phyloP scores from a whole-genome alignment of 1,140 invertebrate genomes.

The Drosophila aff. region DNA sequence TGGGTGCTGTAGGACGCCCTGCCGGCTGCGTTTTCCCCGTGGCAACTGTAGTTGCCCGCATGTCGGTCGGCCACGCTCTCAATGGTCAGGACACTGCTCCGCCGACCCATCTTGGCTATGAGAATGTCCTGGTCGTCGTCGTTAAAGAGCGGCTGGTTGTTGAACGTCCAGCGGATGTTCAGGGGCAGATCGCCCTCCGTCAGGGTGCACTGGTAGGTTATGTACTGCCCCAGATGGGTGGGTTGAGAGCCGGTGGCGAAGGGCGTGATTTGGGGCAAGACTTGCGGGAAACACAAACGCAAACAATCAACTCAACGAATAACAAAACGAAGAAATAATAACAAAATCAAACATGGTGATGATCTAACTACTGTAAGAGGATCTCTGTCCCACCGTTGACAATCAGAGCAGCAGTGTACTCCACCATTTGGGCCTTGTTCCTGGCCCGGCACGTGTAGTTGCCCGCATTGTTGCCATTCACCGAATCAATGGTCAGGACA shows the following conservation, averaged over 20 bases:
- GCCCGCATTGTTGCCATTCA: slow-evolving; percentile 90
- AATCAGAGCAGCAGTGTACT: slow-evolving; percentile 89
- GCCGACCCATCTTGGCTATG: slow-evolving; percentile 85
- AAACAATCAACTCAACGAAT: slow-evolving; percentile 7
- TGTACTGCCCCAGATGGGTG: slow-evolving; percentile 88
- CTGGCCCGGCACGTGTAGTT: slow-evolving; percentile 92
- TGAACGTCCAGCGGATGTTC: slow-evolving; percentile 92
- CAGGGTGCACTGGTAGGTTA: slow-evolving; percentile 87
- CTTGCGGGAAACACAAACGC: slow-evolving; percentile 77
- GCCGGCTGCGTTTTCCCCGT: slow-evolving; percentile 91
- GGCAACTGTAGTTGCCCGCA: slow-evolving; percentile 89
- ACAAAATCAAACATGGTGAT: background rate
- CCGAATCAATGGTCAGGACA: slow-evolving; percentile 91
- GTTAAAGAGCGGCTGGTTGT: slow-evolving; percentile 86
- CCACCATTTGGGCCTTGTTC: slow-evolving; percentile 90
- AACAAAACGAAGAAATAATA: slow-evolving; percentile 29
- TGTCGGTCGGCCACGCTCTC: slow-evolving; percentile 89
- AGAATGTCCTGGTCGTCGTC: slow-evolving; percentile 84
- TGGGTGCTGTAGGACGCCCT: slow-evolving; percentile 86
- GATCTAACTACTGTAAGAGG: slow-evolving; percentile 29
- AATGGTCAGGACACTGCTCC: slow-evolving; percentile 91
- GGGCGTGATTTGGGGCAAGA: slow-evolving; percentile 88
- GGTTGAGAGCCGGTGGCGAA: slow-evolving; percentile 88
- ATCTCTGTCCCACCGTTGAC: slow-evolving; percentile 90
- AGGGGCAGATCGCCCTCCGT: slow-evolving; percentile 93